These are phyloP conservation scores for Odontomachus brunneus DNA, from an alignment of 1,140 invertebrate species.

Conservation along the genomic window DNA sequence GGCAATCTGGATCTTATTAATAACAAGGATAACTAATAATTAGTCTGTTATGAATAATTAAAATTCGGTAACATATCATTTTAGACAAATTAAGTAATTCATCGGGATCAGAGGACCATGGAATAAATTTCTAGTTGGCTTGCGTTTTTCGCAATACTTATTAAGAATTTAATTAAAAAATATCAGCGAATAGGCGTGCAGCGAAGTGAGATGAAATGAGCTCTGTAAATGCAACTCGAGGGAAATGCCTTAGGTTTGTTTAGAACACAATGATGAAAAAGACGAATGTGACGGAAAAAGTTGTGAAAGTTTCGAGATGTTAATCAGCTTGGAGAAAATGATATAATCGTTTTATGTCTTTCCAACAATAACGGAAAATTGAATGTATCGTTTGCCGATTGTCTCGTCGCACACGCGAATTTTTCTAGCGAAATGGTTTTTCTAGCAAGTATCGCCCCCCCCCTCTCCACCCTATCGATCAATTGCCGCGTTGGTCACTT, in stretches of 20 bases:
- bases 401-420: background rate
- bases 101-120: too few relatives aligned
- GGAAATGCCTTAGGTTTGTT: too few relatives aligned
- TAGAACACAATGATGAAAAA: background rate
- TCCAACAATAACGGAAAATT: background rate
- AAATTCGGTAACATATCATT: too few relatives aligned
- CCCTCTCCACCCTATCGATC: constrained; percentile 35
- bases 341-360: background rate
- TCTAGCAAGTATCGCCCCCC: constrained; percentile 14
- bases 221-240: too few relatives aligned
- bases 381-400: constrained; percentile 22
- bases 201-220: too few relatives aligned
- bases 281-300: constrained; percentile 4
- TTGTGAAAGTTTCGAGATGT: constrained; percentile 1
- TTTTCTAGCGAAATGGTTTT: constrained; percentile 23
- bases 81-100: too few relatives aligned
- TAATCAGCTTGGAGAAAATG: background rate
- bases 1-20: too few relatives aligned
- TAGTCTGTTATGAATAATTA: too few relatives aligned
- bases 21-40: too few relatives aligned
- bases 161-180: too few relatives aligned
- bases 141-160: background rate
- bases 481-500: constrained; percentile 9
- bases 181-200: too few relatives aligned
- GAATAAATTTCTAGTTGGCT: too few relatives aligned